Conservation (phyloP, 2,797 vertebrate genomes). For the Ptychadena robeensis region DNA sequence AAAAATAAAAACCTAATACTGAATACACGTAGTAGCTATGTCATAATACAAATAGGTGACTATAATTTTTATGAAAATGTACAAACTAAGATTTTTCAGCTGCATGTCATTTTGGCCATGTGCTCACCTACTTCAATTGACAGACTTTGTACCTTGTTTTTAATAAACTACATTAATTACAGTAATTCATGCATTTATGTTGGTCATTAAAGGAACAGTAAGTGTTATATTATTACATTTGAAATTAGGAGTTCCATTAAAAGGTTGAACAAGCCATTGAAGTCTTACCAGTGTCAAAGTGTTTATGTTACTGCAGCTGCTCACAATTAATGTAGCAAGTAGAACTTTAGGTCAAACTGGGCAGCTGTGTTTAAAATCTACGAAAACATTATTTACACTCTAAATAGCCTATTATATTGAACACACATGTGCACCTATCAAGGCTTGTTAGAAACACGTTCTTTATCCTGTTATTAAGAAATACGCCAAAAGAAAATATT, state of each 20-base stretch:
- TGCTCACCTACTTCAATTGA: neutral
- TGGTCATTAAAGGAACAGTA: conserved; percentile 9
- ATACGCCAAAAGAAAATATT: conserved; percentile 19
- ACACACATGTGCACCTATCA: conserved; percentile 57
- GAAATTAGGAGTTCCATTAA: conserved; percentile 26
- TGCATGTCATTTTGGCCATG: neutral
- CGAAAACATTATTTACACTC: conserved; percentile 52
- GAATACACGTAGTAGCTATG: neutral
- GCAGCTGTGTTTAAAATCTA: conserved; percentile 59
- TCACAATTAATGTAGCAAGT: conserved; percentile 48
- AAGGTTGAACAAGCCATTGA: conserved; percentile 22
- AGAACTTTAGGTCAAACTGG: conserved; percentile 47
- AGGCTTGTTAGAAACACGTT: conserved; percentile 32
- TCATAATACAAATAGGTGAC: neutral
- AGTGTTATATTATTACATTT: conserved; percentile 5
- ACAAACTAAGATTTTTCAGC: neutral
- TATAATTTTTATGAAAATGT: neutral
- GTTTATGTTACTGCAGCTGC: conserved; percentile 56
- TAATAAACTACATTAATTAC: neutral
- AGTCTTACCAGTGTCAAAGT: conserved; percentile 43
- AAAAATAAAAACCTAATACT: neutral
- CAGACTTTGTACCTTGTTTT: neutral
- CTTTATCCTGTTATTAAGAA: conserved; percentile 21
- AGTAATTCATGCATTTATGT: neutral
- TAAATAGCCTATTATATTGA: conserved; percentile 55